Base-by-base conservation (phyloP, 92 coral and sea anemone species). In the Palythoa grandis region DNA sequence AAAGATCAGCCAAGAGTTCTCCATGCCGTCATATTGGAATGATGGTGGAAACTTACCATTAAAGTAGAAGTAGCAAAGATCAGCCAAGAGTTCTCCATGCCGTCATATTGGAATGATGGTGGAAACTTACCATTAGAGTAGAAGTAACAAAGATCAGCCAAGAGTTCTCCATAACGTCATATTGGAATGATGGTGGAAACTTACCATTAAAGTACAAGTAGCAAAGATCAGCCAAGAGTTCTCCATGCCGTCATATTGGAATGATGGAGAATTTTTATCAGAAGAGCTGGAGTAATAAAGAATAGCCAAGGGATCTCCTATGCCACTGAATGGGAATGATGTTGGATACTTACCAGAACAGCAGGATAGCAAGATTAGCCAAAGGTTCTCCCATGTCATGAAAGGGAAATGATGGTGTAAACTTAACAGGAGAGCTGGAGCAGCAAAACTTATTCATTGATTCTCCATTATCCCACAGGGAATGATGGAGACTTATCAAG, bases 91-190 rank as follows among this genome's bases (percentile, higher is more conserved):
- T 92, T 90, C 67, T 69, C 43, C 92, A 88, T 90, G n/a, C 35
- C 35, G 35, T 29, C 35, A 29, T 29, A 29, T 29, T 29, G 35
- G 35, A 29, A 29, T 29, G 35, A 29, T 29, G 35, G 1, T 1
- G 35, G 35, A 0, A 29, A 29, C 35, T 91, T 25, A 91, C 91
- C 85, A 91, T 61, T 11, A 89, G 84, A 19, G 94, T 89, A 16
- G 93, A 92, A 69, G 97, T 89, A n/a, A 92, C 92, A 83, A 93
- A 93, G 15, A 93, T 94, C 40, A 94, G 84, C 52, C 90, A 90
- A 9, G 93, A 92, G 69, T 92, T 90, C 67, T 69, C 43, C 92
- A 88, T 90, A 17, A 19, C 11, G 19, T 56, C 61, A 56, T 3
- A 13, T 16, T 3, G 29, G 94, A 89, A 60, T 89, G 79, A 53